Evolutionary conservation across 2,888 invertebrate species (phyloP).

Genomic region (Chrysolina haemoptera): DNA sequence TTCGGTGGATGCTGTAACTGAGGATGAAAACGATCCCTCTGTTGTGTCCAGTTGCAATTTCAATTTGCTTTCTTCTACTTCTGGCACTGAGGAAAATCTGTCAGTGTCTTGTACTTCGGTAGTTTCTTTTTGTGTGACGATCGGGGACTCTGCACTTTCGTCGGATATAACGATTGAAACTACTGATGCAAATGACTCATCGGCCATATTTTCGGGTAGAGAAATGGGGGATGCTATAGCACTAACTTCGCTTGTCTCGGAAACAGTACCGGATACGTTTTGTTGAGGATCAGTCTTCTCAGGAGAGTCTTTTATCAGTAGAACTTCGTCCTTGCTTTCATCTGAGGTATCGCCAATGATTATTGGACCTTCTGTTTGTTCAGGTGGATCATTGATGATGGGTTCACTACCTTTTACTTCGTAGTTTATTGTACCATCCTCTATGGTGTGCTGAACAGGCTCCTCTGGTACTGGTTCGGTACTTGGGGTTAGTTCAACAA

Average conservation of each 20-base stretch:
- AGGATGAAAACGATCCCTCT: background rate
- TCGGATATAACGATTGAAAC: conserved; percentile 17
- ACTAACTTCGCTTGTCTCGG: background rate
- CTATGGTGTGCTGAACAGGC: background rate
- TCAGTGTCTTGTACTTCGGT: background rate
- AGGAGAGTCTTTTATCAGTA: background rate
- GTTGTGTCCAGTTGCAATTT: background rate
- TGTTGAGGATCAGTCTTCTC: background rate
- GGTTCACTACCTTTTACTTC: background rate
- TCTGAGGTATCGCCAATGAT: too few relatives aligned
- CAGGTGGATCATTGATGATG: background rate
- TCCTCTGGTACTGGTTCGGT: background rate
- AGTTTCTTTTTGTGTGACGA: background rate
- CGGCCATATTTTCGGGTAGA: background rate
- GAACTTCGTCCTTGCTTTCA: too few relatives aligned
- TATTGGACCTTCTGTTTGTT: background rate
- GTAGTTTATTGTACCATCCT: background rate
- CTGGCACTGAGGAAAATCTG: background rate
- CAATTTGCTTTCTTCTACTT: background rate
- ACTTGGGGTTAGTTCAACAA: background rate
- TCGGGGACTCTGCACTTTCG: conserved; percentile 23
- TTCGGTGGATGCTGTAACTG: conserved; percentile 35
- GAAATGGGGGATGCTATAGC: background rate
- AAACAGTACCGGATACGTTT: background rate
- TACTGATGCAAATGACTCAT: background rate